Base-by-base conservation (phyloP, 2,113 vertebrate species). In the Falco punctatus region DNA sequence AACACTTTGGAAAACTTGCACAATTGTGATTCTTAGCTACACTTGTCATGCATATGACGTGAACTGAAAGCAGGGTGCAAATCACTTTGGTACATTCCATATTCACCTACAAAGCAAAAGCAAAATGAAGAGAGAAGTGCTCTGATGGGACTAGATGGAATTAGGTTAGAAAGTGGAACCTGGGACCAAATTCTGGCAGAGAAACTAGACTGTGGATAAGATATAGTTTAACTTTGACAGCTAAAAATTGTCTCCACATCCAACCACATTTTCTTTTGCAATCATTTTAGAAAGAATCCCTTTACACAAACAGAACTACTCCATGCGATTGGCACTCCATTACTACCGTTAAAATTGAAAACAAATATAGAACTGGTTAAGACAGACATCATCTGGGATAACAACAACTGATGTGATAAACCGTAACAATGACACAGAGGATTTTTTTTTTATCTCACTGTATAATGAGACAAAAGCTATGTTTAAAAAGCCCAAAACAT, bases 21-120 rank as follows among this genome's bases (percentile, higher is more conserved):
- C 51, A 81, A 28, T 8, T 30, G 0, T 3, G 40, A 54, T 54
- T 77, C 59, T 42, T 42, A 81, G 57, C 49, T 71, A 18, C 28
- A 86, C 15, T 8, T 59, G 38, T 48, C 71, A 62, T 5, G 10
- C 33, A 49, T 0, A 0, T 51, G 42, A 81, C 1, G 1, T 38
- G 22, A 91, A 52, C 32, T 59, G 52, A 71, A 91, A 91, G 42
- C n/a, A 71, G 28, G 16, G 26, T 55, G 66, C 48, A 73, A 95
- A 54, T 18, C 69, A 78, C 54, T 86, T 55, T 62, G 22, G 23
- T 55, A 54, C 59, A 62, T 71, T 20, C 46, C 28, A 52, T 27
- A 69, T 44, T 51, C 23, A 48, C 57, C 78, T 42, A 22, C 2
- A 81, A 83, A 81, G 2, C 19, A 70, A 51, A 51, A 67, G 15